phyloP scores from a whole-genome alignment of 2,113 vertebrate species.

The rabbit (Oryctolagus cuniculus) region mOryCun1.1 NC_091435.1:108902001-108902500 shows the following conservation, averaged over 20 bases:
- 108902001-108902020: neutral
- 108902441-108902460: neutral
- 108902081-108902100: neutral
- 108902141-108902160: neutral
- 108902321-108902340: neutral
- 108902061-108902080: neutral
- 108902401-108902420: neutral
- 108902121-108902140: neutral
- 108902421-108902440: neutral
- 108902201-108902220: neutral
- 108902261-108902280: neutral
- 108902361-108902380: rapidly evolving
- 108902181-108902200: neutral
- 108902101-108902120: neutral
- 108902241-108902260: neutral
- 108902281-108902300: neutral
- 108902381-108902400: constrained; percentile 13
- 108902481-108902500: neutral
- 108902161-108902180: neutral
- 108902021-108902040: neutral
- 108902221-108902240: neutral
- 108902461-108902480: neutral
- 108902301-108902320: neutral
- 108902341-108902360: neutral
- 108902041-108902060: neutral